Evolutionary conservation across 2,888 invertebrate genomes (phyloP).

Genomic region (Leptinotarsa juncta): DNA sequence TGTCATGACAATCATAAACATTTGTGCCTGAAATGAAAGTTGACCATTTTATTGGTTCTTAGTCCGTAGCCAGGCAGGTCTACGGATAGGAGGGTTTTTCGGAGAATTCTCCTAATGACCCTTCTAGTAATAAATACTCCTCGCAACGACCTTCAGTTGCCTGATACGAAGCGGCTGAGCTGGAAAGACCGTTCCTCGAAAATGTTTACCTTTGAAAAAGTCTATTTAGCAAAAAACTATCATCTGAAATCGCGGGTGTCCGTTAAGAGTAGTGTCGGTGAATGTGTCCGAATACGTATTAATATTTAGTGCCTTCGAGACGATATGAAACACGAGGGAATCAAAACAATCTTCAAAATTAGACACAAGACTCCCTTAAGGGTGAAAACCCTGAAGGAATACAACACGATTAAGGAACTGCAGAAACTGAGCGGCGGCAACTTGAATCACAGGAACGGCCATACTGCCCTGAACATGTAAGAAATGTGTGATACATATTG

Average conservation of each 20-base stretch:
- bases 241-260: neutral
- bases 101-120: slow-evolving; percentile 22
- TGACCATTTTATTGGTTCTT: slow-evolving; percentile 40
- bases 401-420: slow-evolving; percentile 40
- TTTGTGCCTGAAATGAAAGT: slow-evolving; percentile 21
- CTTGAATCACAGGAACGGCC: neutral
- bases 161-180: neutral
- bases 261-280: neutral
- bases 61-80: slow-evolving; percentile 37
- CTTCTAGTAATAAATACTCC: slow-evolving; percentile 1
- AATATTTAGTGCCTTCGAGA: slow-evolving; percentile 13
- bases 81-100: slow-evolving; percentile 29
- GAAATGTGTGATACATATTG: neutral
- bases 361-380: slow-evolving; percentile 49
- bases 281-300: neutral
- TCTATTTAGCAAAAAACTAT: neutral
- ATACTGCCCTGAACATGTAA: slow-evolving; percentile 20
- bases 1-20: slow-evolving; percentile 44
- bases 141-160: neutral
- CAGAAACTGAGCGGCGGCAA: slow-evolving; percentile 13
- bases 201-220: neutral
- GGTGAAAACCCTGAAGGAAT: slow-evolving; percentile 52
- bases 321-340: slow-evolving; percentile 34
- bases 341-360: slow-evolving; percentile 46
- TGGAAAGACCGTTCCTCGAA: neutral